A percentile compares a stretch with the other conserved stretches of the same genome.
These are phyloP conservation scores for Leptinotarsa defecta DNA, from an alignment of 1,140 invertebrate genomes.

Conservation along the genomic window DNA sequence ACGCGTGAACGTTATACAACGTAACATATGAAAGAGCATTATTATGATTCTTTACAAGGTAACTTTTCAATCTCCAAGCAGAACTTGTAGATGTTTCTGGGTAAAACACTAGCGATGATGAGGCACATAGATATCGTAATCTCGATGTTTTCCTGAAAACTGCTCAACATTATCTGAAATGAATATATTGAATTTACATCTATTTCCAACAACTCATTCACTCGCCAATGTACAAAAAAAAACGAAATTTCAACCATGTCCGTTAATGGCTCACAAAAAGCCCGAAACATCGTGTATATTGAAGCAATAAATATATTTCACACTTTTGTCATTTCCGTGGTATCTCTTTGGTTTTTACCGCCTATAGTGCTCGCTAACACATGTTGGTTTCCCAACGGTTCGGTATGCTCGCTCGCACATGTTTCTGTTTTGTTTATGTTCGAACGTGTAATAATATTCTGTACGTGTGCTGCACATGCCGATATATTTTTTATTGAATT, in stretches of 20 bases:
- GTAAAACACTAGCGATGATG: too few species aligned
- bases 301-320: conserved; percentile 22
- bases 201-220: neutral
- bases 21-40: too few species aligned
- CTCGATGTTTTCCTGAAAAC: too few species aligned
- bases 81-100: too few species aligned
- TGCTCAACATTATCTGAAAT: too few species aligned
- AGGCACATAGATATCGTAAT: too few species aligned
- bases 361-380: conserved; percentile 7
- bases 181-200: neutral
- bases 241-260: neutral
- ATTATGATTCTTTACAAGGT: too few species aligned
- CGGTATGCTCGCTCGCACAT: conserved; percentile 13
- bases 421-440: conserved; percentile 27
- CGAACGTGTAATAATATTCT: conserved; percentile 23
- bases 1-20: too few species aligned
- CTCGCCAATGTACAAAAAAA: neutral
- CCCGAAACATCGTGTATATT: neutral
- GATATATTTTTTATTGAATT: conserved; percentile 4
- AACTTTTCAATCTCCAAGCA: too few species aligned
- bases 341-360: conserved; percentile 20
- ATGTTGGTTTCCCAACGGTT: conserved; percentile 19
- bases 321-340: conserved; percentile 13
- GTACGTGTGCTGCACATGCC: conserved; percentile 21
- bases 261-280: neutral